Conservation (phyloP, 2,797 vertebrate genomes). For the Micropoecilia bifurca region DNA sequence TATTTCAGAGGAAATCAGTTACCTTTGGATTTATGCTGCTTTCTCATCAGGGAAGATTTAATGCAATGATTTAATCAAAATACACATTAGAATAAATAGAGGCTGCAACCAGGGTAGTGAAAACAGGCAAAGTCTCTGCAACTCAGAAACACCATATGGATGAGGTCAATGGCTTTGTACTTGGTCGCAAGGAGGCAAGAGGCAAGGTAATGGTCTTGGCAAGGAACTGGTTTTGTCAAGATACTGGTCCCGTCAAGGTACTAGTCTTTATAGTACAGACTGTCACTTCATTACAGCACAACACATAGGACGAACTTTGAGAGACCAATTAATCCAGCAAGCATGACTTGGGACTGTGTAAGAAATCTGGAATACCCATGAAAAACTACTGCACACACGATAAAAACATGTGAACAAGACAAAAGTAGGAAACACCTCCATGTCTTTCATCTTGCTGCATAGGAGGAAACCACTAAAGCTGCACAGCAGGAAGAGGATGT, state of each 20-base stretch:
- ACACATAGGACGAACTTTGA: not conserved
- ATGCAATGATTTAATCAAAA: conserved; percentile 50
- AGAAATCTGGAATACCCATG: not conserved
- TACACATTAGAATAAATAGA: conserved; percentile 33
- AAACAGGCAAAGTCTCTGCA: not conserved
- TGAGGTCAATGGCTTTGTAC: not conserved
- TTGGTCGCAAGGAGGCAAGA: not conserved
- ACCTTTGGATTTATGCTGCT: conserved; percentile 31
- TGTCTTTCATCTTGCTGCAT: conserved; percentile 10
- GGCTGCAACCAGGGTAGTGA: conserved; percentile 14
- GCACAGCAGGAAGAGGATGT: conserved; percentile 5
- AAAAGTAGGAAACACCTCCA: not conserved
- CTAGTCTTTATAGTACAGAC: no score
- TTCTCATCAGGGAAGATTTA: conserved; percentile 44
- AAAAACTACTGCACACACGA: not conserved
- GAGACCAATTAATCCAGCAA: not conserved
- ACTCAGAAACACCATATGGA: not conserved
- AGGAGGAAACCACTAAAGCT: conserved; percentile 7
- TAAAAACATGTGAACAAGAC: not conserved
- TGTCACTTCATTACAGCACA: not conserved
- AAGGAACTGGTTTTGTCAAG: no score
- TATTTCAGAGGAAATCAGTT: conserved; percentile 50
- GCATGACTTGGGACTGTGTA: not conserved
- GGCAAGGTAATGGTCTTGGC: not conserved
- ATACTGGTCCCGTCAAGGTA: no score